Evolutionary conservation across 2,113 vertebrate species (phyloP).

Genomic region (Sinocyclocheilus maitianheensis): DNA sequence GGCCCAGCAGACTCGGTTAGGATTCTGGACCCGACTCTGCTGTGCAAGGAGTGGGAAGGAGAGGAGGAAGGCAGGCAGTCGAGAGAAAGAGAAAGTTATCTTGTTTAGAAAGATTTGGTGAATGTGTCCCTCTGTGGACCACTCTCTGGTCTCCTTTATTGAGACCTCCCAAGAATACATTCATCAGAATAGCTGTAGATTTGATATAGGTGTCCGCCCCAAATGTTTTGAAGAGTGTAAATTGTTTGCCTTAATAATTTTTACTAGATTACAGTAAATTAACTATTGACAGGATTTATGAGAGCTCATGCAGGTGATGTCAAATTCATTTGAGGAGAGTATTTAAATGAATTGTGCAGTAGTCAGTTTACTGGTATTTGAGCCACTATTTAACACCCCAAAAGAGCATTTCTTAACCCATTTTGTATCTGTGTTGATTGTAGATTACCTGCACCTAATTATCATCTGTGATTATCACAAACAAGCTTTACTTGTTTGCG

Average conservation of each 20-base stretch:
- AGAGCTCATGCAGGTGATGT: not conserved
- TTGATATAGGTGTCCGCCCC: not conserved
- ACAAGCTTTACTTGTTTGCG: no score
- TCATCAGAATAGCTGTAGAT: not conserved
- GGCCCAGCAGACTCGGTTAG: constrained; percentile 72
- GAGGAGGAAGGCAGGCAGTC: constrained; percentile 31
- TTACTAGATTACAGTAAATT: not conserved
- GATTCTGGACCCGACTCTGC: constrained; percentile 69
- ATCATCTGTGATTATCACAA: no score
- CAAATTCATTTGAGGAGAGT: no score
- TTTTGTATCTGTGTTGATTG: no score
- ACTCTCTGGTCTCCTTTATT: constrained; percentile 55
- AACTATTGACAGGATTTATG: not conserved
- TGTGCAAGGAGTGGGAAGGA: constrained; percentile 36
- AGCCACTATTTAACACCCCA: no score
- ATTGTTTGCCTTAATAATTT: not conserved
- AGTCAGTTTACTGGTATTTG: no score
- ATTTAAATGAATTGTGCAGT: no score
- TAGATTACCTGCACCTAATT: no score
- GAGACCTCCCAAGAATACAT: constrained; percentile 55
- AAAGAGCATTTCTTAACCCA: no score
- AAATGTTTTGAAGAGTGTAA: not conserved
- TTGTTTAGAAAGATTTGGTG: constrained; percentile 65
- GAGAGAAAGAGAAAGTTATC: constrained; percentile 61
- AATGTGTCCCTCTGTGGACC: constrained; percentile 42